Evolutionary conservation across 2,888 invertebrate genomes (phyloP).

Genomic region (Crocallis elinguaria): DNA sequence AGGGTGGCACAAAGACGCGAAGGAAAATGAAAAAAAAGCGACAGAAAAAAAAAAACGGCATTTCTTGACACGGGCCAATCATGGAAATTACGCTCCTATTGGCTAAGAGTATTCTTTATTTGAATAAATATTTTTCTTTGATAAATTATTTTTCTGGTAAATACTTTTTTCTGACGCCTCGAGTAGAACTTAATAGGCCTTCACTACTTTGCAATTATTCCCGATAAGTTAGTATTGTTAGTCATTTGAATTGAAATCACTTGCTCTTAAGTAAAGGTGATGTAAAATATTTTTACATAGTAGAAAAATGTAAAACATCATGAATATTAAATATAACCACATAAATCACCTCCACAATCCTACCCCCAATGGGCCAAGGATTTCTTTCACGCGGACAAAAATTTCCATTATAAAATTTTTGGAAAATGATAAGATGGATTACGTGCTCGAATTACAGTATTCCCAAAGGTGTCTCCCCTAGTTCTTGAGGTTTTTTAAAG

Average conservation of each 20-base stretch:
- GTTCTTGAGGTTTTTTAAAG: slow-evolving; percentile 48
- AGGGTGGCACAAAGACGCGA: slow-evolving; percentile 77
- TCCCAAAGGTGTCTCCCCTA: slow-evolving; percentile 58
- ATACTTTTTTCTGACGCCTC: background rate
- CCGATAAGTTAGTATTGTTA: too few relatives aligned
- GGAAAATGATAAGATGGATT: slow-evolving; percentile 81
- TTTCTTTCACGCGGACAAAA: slow-evolving; percentile 69
- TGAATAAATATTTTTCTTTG: slow-evolving; percentile 22
- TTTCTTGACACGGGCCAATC: slow-evolving; percentile 72
- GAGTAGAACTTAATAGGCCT: too few relatives aligned
- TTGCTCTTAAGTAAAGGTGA: too few relatives aligned
- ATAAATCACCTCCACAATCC: slow-evolving; percentile 40
- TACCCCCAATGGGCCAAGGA: slow-evolving; percentile 58
- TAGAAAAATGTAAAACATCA: background rate
- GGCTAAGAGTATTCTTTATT: slow-evolving; percentile 28
- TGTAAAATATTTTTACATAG: too few relatives aligned
- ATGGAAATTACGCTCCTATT: slow-evolving; percentile 70
- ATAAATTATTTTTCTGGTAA: background rate
- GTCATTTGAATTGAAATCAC: too few relatives aligned
- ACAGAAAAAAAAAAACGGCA: slow-evolving; percentile 70
- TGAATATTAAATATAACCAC: slow-evolving; percentile 22
- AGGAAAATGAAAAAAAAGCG: slow-evolving; percentile 70
- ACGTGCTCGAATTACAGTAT: slow-evolving; percentile 70
- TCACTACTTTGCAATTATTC: background rate
- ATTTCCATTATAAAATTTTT: slow-evolving; percentile 75